These are phyloP conservation scores for Karalla daura DNA, from an alignment of 2,797 vertebrate species.

Conservation along the genomic window DNA sequence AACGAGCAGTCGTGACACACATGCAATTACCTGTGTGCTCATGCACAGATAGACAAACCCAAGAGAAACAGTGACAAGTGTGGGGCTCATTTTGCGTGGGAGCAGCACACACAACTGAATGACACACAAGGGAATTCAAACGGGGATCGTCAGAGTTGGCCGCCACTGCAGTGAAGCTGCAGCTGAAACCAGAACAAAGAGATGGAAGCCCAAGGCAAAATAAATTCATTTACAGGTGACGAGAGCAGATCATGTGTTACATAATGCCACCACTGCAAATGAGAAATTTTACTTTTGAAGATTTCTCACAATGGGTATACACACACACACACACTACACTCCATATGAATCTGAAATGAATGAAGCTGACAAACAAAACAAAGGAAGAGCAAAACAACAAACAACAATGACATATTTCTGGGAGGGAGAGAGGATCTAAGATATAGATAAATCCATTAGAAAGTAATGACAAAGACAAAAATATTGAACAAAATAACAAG, in stretches of 20 bases:
- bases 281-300: conserved; percentile 3
- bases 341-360: background rate
- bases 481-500: background rate
- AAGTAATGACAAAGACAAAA: background rate
- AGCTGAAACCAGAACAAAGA: conserved; percentile 36
- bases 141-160: conserved; percentile 28
- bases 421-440: background rate
- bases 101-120: background rate
- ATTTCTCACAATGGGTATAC: background rate
- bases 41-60: background rate
- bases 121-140: conserved; percentile 19
- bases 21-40: conserved; percentile 13
- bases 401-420: background rate
- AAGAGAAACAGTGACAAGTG: background rate
- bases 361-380: background rate
- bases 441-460: conserved; percentile 1
- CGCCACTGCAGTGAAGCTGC: conserved; percentile 21
- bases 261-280: background rate
- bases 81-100: background rate
- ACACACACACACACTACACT: background rate
- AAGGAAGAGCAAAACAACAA: background rate
- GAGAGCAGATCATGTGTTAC: conserved; percentile 12
- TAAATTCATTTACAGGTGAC: conserved; percentile 20
- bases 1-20: conserved; percentile 55
- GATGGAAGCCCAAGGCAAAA: conserved; percentile 3